Conservation (phyloP, 2,888 invertebrate species). For the Enoplolaimus lenunculus region DNA sequence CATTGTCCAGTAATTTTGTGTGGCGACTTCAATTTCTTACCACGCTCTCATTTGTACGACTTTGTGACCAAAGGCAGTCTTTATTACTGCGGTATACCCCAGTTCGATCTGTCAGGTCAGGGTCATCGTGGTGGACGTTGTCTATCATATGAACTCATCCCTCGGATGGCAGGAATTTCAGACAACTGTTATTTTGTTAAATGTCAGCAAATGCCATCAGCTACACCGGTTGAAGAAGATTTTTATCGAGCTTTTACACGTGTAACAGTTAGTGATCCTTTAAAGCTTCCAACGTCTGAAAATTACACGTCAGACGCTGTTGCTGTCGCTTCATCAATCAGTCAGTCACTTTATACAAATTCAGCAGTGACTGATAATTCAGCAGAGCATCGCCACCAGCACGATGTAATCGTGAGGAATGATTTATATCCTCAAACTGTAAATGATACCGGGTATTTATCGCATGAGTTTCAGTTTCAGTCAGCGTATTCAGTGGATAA, state of each 20-base stretch:
- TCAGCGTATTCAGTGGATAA: constrained; percentile 51
- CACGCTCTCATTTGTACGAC: constrained; percentile 56
- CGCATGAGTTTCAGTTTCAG: constrained; percentile 54
- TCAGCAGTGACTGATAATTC: not conserved
- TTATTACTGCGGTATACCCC: constrained; percentile 37
- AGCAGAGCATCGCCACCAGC: not conserved
- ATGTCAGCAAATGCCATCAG: not conserved
- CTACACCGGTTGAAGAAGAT: not conserved
- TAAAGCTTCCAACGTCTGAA: not conserved
- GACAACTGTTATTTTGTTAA: constrained; percentile 44
- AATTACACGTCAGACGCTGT: not conserved
- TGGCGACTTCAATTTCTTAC: constrained; percentile 80
- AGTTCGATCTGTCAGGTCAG: constrained; percentile 42
- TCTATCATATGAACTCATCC: constrained; percentile 34
- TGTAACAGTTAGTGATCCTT: not conserved
- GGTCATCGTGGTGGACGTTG: constrained; percentile 29
- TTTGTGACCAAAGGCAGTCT: constrained; percentile 55
- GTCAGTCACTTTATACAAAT: too few species aligned
- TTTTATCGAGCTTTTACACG: not conserved
- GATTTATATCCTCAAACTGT: too few species aligned
- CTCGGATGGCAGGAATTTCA: constrained; percentile 43
- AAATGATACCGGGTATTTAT: constrained; percentile 52
- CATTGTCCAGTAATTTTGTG: constrained; percentile 60
- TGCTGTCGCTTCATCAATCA: not conserved
- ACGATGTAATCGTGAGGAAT: constrained; percentile 43